Conservation (phyloP, 2,113 vertebrate genomes). For the Ellobius talpinus region DNA sequence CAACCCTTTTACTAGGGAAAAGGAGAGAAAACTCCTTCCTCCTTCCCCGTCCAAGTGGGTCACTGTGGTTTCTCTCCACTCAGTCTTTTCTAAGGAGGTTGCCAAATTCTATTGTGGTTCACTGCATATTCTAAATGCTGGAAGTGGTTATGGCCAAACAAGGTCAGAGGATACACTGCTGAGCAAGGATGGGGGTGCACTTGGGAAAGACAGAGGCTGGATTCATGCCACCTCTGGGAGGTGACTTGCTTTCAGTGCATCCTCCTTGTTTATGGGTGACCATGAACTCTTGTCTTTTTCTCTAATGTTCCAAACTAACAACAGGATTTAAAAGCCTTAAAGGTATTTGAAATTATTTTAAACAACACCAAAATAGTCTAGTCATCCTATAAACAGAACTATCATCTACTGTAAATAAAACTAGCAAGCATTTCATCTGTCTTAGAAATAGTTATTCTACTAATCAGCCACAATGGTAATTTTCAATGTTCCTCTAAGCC, state of each 20-base stretch:
- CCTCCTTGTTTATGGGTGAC: neutral
- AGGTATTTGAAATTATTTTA: conserved; percentile 55
- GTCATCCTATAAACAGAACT: conserved; percentile 52
- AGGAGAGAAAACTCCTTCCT: neutral
- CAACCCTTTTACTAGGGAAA: neutral
- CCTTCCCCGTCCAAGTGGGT: conserved; percentile 43
- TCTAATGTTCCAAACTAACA: conserved; percentile 58
- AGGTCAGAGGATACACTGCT: neutral
- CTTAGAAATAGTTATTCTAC: conserved; percentile 64
- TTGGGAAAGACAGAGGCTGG: neutral
- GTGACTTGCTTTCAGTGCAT: neutral
- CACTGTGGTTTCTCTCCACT: conserved; percentile 17
- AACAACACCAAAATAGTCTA: conserved; percentile 58
- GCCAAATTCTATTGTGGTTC: conserved; percentile 29
- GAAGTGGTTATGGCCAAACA: conserved; percentile 1
- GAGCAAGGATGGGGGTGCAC: neutral
- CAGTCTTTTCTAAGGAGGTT: neutral
- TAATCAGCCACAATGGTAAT: neutral
- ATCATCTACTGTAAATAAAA: conserved; percentile 60
- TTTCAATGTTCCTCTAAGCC: conserved; percentile 34
- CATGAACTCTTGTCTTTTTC: neutral
- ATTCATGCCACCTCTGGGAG: neutral
- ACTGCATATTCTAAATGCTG: neutral
- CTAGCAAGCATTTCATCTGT: conserved; percentile 40
- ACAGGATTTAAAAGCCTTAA: conserved; percentile 15